phyloP scores from a whole-genome alignment of 2,888 invertebrate genomes.

The Tyria jacobaeae region DNA sequence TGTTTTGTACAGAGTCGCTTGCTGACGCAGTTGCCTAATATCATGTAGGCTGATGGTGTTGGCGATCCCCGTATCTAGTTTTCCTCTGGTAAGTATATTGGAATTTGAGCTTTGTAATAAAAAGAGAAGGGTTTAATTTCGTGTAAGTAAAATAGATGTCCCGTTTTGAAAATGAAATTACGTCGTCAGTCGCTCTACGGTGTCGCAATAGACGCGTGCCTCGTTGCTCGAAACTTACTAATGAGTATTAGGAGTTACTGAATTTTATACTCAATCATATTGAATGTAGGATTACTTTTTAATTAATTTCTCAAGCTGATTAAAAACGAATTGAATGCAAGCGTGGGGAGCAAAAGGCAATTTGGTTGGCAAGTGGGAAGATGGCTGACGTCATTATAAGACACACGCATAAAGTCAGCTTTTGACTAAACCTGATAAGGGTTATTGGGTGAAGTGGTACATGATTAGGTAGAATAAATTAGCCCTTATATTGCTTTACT shows the following conservation, averaged over 20 bases:
- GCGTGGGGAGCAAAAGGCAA: slow-evolving; percentile 39
- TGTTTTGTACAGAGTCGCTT: slow-evolving; percentile 57
- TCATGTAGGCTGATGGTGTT: slow-evolving; percentile 73
- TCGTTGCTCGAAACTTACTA: slow-evolving; percentile 54
- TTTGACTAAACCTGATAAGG: slow-evolving; percentile 31
- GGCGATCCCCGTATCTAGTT: slow-evolving; percentile 67
- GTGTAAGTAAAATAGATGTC: slow-evolving; percentile 40
- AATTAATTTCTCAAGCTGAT: slow-evolving; percentile 26
- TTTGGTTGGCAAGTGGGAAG: slow-evolving; percentile 66
- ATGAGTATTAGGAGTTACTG: slow-evolving; percentile 28
- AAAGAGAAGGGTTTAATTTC: slow-evolving; percentile 41
- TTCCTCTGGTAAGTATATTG: slow-evolving; percentile 37
- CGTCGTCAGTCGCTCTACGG: slow-evolving; percentile 47
- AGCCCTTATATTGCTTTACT: neutral
- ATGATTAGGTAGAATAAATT: slow-evolving; percentile 23
- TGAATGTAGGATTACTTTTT: slow-evolving; percentile 42
- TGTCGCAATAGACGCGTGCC: slow-evolving; percentile 82
- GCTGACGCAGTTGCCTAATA: slow-evolving; percentile 75
- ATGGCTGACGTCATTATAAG: slow-evolving; percentile 67
- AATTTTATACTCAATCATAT: slow-evolving; percentile 55
- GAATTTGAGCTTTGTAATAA: slow-evolving; percentile 49
- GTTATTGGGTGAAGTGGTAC: slow-evolving; percentile 24
- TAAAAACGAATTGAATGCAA: slow-evolving; percentile 51
- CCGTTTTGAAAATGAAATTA: slow-evolving; percentile 68
- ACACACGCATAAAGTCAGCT: slow-evolving; percentile 48